Conservation (phyloP, 2,888 invertebrate species). For the Coenonympha glycerion region DNA sequence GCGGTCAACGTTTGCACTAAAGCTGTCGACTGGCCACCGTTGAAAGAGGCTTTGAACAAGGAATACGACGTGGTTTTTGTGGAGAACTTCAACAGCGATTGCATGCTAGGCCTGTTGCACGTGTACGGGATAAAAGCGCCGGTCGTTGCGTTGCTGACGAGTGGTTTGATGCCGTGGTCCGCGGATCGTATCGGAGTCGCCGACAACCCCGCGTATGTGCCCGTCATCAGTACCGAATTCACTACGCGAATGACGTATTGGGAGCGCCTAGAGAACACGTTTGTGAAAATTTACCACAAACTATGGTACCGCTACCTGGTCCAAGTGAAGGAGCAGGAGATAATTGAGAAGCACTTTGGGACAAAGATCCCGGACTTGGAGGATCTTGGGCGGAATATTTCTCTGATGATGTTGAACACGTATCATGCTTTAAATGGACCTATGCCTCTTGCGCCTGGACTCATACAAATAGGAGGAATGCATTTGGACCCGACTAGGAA, state of each 20-base stretch:
- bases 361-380: constrained; percentile 55
- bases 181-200: constrained; percentile 59
- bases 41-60: constrained; percentile 50
- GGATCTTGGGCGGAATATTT: constrained; percentile 58
- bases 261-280: constrained; percentile 64
- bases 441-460: constrained; percentile 71
- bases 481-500: constrained; percentile 52
- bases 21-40: constrained; percentile 52
- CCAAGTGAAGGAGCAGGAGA: constrained; percentile 34
- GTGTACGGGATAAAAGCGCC: constrained; percentile 72
- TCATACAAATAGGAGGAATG: constrained; percentile 80
- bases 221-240: constrained; percentile 69
- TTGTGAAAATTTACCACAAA: constrained; percentile 47
- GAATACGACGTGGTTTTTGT: constrained; percentile 78
- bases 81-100: constrained; percentile 80
- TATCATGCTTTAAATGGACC: constrained; percentile 74
- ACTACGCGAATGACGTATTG: constrained; percentile 65
- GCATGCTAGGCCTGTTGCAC: constrained; percentile 77
- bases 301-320: constrained; percentile 46
- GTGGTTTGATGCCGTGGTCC: constrained; percentile 76
- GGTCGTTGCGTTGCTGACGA: constrained; percentile 73
- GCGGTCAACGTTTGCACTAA: constrained; percentile 55
- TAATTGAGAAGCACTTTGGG: constrained; percentile 47
- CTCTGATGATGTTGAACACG: constrained; percentile 69
- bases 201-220: constrained; percentile 72